These are phyloP conservation scores for Mesocricetus auratus DNA, from an alignment of 2,113 vertebrate species.

Conservation along the genomic window DNA sequence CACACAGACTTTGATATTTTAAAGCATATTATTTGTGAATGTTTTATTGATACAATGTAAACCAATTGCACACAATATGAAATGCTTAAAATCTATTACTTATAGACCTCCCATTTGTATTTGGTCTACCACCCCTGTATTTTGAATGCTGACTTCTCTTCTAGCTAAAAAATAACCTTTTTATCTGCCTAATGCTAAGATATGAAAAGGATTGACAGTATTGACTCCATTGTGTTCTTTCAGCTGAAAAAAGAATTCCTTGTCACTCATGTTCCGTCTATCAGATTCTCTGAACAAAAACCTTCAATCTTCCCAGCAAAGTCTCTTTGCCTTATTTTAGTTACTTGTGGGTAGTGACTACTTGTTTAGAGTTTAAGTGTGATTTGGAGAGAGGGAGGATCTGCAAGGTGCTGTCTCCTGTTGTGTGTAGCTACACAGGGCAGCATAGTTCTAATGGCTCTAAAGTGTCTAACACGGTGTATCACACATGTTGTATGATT, in stretches of 20 bases:
- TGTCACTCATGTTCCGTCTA: not conserved
- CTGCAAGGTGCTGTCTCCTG: not conserved
- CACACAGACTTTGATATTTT: not conserved
- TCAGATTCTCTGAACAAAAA: not conserved
- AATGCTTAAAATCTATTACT: not conserved
- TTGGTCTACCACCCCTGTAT: not conserved
- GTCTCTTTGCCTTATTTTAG: constrained; percentile 26
- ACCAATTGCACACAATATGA: not conserved
- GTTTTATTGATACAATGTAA: constrained; percentile 4
- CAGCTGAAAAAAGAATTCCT: not conserved
- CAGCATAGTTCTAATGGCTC: not conserved
- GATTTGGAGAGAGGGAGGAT: not conserved
- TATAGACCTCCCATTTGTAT: not conserved
- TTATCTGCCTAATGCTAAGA: constrained; percentile 11
- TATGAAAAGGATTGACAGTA: constrained; percentile 25
- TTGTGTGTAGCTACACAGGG: not conserved
- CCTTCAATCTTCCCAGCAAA: not conserved
- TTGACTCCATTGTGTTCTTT: constrained; percentile 32
- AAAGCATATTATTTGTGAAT: not conserved
- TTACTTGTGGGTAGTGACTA: not conserved
- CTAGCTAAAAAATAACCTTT: not conserved
- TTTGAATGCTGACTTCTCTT: constrained; percentile 58
- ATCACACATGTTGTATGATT: not conserved
- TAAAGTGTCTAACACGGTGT: not conserved
- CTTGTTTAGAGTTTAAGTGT: not conserved